Base-by-base conservation (phyloP, 2,888 invertebrate genomes). In the Sylvicola fuscatus region DNA sequence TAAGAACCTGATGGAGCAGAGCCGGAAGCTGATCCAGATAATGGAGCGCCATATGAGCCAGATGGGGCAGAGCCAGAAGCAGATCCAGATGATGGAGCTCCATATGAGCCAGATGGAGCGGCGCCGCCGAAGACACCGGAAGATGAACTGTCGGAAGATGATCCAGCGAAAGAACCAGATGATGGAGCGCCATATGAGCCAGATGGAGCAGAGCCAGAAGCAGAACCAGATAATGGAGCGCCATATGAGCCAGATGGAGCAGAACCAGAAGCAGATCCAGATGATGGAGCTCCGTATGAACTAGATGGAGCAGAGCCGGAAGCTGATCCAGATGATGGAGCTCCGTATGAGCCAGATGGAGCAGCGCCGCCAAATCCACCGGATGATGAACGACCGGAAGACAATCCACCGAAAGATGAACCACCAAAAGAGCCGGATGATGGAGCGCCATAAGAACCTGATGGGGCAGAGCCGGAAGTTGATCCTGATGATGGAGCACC, bases 371-470 rank as follows among this genome's bases (percentile, higher is more conserved):
- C n/a, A n/a, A n/a, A n/a, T n/a, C n/a, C n/a, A n/a, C n/a, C n/a
- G n/a, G n/a, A n/a, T n/a, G n/a, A n/a, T n/a, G n/a, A n/a, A n/a
- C n/a, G n/a, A n/a, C n/a, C n/a, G n/a, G n/a, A n/a, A n/a, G n/a
- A n/a, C n/a, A n/a, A n/a, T n/a, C n/a, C n/a, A n/a, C n/a, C n/a
- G n/a, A n/a, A n/a, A n/a, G n/a, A n/a, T n/a, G n/a, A n/a, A n/a
- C n/a, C n/a, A n/a, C n/a, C n/a, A n/a, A n/a, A n/a, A n/a, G n/a
- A n/a, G n/a, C n/a, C n/a, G n/a, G 26, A 27, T 50, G 56, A 60
- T 50, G 58, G 75, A 42, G 65, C 75, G 41, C 76, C 76, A 57
- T 76, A 76, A n/a, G n/a, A n/a, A n/a, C n/a, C n/a, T n/a, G n/a
- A n/a, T n/a, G n/a, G n/a, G n/a, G n/a, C n/a, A n/a, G n/a, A n/a